Percentiles rank a stretch among this genome's conserved stretches.
Evolutionary conservation across 2,888 invertebrate genomes (phyloP).

Genomic region (Diarsia dahlii): DNA sequence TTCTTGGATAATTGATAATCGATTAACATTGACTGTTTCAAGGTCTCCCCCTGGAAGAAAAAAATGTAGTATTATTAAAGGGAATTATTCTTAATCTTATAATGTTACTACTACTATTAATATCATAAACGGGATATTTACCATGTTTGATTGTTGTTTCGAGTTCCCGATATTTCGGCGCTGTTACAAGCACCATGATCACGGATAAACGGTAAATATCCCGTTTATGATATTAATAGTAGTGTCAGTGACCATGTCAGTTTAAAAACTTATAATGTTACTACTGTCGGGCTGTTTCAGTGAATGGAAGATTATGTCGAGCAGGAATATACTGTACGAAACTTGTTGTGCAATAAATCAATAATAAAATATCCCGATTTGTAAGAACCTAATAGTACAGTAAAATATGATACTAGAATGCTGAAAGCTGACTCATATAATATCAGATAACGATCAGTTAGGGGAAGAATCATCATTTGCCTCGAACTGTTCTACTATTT

Average conservation of each 20-base stretch:
- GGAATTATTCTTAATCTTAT: too few relatives aligned
- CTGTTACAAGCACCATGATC: too few relatives aligned
- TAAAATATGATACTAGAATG: neutral
- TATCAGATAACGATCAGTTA: neutral
- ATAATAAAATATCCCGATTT: neutral
- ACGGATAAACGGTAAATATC: too few relatives aligned
- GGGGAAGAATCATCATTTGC: too few relatives aligned
- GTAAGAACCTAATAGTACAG: neutral
- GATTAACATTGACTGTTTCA: conserved; percentile 69
- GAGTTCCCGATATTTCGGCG: too few relatives aligned
- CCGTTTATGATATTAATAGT: too few relatives aligned
- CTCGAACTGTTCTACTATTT: too few relatives aligned
- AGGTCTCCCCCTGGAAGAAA: conserved; percentile 65
- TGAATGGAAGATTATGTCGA: neutral
- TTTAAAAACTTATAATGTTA: neutral
- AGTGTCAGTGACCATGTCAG: too few relatives aligned
- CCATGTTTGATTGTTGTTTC: too few relatives aligned
- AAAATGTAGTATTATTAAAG: neutral
- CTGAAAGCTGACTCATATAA: neutral
- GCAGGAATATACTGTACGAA: neutral
- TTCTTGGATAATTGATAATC: conserved; percentile 74
- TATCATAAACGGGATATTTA: too few relatives aligned
- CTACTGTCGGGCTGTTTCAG: neutral
- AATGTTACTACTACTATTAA: too few relatives aligned
- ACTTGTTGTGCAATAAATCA: neutral